phyloP scores from a whole-genome alignment of 2,888 invertebrate genomes.

The Agrotis segetum region DNA sequence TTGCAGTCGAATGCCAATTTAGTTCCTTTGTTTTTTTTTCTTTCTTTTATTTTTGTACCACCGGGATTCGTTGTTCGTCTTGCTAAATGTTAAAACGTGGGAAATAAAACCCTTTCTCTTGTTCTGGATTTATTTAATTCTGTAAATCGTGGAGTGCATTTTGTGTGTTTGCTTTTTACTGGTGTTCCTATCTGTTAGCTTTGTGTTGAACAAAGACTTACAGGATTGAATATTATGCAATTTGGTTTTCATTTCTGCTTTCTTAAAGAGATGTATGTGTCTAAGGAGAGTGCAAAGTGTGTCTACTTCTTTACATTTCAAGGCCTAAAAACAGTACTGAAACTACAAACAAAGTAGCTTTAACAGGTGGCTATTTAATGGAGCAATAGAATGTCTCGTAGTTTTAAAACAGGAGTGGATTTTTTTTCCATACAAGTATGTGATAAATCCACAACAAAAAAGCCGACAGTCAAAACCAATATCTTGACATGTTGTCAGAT shows the following conservation, averaged over 20 bases:
- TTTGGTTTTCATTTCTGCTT: too few relatives aligned
- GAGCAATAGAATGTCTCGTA: too few relatives aligned
- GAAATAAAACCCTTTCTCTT: conserved; percentile 22
- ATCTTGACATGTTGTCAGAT: neutral
- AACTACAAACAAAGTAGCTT: neutral
- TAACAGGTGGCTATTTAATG: too few relatives aligned
- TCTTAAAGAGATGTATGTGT: too few relatives aligned
- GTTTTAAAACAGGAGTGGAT: too few relatives aligned
- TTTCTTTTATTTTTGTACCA: conserved; percentile 49
- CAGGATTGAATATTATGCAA: neutral
- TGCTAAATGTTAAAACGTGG: conserved; percentile 45
- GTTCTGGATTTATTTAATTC: conserved; percentile 13
- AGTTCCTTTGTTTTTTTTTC: conserved; percentile 48
- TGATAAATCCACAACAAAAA: neutral
- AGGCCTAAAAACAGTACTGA: neutral
- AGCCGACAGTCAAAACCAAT: neutral
- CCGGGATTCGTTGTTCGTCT: conserved; percentile 50
- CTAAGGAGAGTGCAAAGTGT: neutral
- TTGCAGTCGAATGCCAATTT: conserved; percentile 67
- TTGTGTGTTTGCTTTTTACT: neutral
- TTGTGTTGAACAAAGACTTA: neutral
- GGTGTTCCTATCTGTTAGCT: neutral
- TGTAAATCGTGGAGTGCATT: conserved; percentile 6
- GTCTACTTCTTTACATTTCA: neutral
- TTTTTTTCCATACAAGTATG: too few relatives aligned